Conservation (phyloP, 2,797 vertebrate genomes). For the Loris lydekkerianus region DNA sequence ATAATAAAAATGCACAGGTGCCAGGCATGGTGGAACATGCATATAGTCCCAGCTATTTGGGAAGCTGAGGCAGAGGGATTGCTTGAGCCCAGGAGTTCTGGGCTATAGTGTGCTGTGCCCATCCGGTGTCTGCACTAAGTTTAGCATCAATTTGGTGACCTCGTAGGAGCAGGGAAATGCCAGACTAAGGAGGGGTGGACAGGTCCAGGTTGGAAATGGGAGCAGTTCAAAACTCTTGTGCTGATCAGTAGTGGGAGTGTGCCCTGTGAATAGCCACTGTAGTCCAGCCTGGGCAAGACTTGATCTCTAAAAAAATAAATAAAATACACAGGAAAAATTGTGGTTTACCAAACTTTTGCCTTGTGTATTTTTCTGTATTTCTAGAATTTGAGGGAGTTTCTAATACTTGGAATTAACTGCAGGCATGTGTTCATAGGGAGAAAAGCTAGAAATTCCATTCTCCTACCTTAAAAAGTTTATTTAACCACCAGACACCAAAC, state of each 20-base stretch:
- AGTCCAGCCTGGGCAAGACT: not conserved
- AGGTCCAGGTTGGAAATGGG: not conserved
- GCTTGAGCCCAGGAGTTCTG: too few species aligned
- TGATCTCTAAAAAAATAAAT: not conserved
- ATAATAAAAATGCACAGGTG: not conserved
- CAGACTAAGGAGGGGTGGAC: not conserved
- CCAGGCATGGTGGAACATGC: too few species aligned
- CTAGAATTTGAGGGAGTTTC: not conserved
- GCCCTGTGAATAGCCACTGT: not conserved
- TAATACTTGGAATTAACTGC: slow-evolving; percentile 36
- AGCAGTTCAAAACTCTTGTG: not conserved
- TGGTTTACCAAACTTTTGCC: not conserved
- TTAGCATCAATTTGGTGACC: too few species aligned
- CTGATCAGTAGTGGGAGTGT: not conserved
- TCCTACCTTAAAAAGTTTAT: not conserved
- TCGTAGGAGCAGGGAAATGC: too few species aligned
- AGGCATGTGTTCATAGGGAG: not conserved
- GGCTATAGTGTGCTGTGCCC: too few species aligned
- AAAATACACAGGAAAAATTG: not conserved
- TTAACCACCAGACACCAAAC: not conserved
- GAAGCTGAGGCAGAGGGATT: too few species aligned
- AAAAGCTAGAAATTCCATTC: not conserved
- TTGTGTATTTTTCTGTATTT: slow-evolving; percentile 52
- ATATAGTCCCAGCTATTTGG: too few species aligned
- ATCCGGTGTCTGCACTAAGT: too few species aligned